Evolutionary conservation across 2,888 invertebrate genomes (phyloP).

Genomic region (Neuroscelio doddi): DNA sequence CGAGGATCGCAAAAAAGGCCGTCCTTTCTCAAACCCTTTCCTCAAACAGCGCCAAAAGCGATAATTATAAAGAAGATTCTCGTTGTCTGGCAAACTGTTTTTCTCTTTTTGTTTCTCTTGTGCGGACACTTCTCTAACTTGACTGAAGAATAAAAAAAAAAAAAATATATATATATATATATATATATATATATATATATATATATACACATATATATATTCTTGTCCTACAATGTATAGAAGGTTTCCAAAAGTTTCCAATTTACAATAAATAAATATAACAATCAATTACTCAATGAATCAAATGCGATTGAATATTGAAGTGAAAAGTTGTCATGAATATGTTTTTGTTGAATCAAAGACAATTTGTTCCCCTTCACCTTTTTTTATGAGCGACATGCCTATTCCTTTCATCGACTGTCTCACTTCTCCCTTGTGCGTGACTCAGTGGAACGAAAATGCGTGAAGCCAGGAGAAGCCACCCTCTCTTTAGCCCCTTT

Average conservation of each 20-base stretch:
- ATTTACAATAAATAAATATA: too few species aligned
- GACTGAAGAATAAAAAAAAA: too few species aligned
- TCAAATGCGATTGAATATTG: too few species aligned
- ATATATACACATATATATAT: too few species aligned
- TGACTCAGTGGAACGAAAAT: conserved; percentile 65
- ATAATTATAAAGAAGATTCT: conserved; percentile 38
- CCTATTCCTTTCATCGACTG: conserved; percentile 13
- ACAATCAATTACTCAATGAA: too few species aligned
- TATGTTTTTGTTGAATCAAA: too few species aligned
- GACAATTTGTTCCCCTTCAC: neutral
- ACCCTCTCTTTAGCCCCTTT: conserved; percentile 50
- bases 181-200: too few species aligned
- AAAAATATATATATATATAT: too few species aligned
- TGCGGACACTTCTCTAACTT: too few species aligned
- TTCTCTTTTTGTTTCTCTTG: neutral
- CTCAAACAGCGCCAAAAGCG: conserved; percentile 29
- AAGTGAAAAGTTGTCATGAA: too few species aligned
- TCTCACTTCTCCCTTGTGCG: conserved; percentile 59
- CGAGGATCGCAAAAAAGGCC: conserved; percentile 12
- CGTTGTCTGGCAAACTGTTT: conserved; percentile 10
- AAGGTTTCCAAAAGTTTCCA: too few species aligned
- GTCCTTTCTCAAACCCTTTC: conserved; percentile 20
- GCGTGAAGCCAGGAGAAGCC: conserved; percentile 47
- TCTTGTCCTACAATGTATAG: too few species aligned
- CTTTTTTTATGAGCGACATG: conserved; percentile 6